Evolutionary conservation across 2,888 invertebrate genomes (phyloP).

Genomic region (Latheticus oryzae): DNA sequence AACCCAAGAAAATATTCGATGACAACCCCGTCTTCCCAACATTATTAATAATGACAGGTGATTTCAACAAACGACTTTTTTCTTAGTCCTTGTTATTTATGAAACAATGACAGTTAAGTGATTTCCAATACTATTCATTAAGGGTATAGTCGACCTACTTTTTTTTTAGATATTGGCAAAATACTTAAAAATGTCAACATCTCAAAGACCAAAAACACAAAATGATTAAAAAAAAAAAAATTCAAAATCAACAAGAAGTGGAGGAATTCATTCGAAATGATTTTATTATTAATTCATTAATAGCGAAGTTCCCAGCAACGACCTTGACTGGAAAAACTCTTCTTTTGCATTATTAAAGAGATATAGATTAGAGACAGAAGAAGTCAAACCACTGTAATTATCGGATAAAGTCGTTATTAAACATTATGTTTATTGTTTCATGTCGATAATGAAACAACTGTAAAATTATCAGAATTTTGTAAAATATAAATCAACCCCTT

Average conservation of each 20-base stretch:
- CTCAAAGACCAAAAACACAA: too few relatives aligned
- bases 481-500: too few relatives aligned
- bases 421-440: too few relatives aligned
- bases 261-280: not conserved
- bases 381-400: slow-evolving; percentile 1
- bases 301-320: not conserved
- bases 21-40: not conserved
- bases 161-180: not conserved
- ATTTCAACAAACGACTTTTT: not conserved
- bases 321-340: slow-evolving; percentile 11
- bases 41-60: not conserved
- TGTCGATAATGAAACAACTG: too few relatives aligned
- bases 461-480: too few relatives aligned
- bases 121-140: slow-evolving; percentile 19
- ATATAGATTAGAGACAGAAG: slow-evolving; percentile 5
- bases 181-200: too few relatives aligned
- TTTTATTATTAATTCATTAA: slow-evolving; percentile 8
- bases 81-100: slow-evolving; percentile 4
- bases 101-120: slow-evolving; percentile 11
- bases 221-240: too few relatives aligned
- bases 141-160: not conserved
- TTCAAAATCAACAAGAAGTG: not conserved
- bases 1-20: not conserved
- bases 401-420: too few relatives aligned
- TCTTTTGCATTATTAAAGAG: slow-evolving; percentile 7